Evolutionary conservation across 2,888 invertebrate species (phyloP).

Genomic region (Pilophorus perplexus): DNA sequence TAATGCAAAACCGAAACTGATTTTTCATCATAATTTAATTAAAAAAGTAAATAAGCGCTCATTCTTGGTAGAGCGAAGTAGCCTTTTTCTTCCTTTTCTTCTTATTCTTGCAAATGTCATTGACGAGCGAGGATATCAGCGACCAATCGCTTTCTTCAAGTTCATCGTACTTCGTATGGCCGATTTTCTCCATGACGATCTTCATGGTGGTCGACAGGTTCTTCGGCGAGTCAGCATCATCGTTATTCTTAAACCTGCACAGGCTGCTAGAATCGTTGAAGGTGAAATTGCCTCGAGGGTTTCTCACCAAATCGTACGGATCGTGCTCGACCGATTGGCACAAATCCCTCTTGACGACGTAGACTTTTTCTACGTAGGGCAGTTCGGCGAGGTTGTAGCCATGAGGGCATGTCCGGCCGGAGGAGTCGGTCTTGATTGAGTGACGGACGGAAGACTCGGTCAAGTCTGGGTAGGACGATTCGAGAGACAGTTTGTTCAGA

Average conservation of each 20-base stretch:
- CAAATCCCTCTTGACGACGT: not conserved
- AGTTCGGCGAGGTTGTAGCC: not conserved
- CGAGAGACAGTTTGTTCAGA: no score
- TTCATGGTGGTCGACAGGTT: not conserved
- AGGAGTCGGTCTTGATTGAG: not conserved
- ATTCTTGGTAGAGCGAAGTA: no score
- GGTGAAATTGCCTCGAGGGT: not conserved
- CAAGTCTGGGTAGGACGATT: not conserved
- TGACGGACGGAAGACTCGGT: not conserved
- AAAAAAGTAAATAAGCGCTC: no score
- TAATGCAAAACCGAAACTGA: no score
- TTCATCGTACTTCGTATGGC: not conserved
- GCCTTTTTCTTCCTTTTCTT: not conserved
- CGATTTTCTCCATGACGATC: not conserved
- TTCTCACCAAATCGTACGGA: not conserved
- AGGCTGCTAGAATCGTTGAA: not conserved
- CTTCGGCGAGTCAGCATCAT: no score
- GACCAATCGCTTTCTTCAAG: slow-evolving; percentile 5
- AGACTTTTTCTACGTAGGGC: not conserved
- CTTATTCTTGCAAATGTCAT: slow-evolving; percentile 2
- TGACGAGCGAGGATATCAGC: not conserved
- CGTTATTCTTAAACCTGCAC: not conserved
- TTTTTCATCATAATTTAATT: no score
- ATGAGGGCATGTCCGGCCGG: not conserved
- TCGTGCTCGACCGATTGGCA: not conserved